Percentiles rank a stretch among this genome's conserved stretches.
These are phyloP conservation scores for Orthosia incerta DNA, from an alignment of 2,888 invertebrate genomes.

Conservation along the genomic window DNA sequence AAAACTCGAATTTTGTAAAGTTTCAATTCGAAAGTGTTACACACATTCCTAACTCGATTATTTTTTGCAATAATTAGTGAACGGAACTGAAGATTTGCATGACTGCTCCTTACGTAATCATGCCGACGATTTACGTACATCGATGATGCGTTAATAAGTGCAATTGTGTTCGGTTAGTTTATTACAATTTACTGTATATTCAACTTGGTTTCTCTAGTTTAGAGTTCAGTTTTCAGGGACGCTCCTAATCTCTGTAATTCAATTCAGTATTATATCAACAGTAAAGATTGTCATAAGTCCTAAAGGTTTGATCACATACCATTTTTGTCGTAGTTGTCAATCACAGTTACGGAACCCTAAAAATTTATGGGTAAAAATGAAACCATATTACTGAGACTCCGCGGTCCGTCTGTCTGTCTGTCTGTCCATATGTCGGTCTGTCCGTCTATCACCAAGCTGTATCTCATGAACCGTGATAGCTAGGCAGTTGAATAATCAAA, in stretches of 20 bases:
- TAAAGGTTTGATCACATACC: too few relatives aligned
- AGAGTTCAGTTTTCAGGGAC: not conserved
- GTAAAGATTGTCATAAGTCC: too few relatives aligned
- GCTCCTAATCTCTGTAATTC: not conserved
- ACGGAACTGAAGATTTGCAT: slow-evolving; percentile 47
- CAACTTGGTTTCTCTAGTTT: not conserved
- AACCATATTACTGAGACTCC: too few relatives aligned
- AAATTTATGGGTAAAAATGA: too few relatives aligned
- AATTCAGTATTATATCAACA: too few relatives aligned
- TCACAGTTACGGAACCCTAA: too few relatives aligned
- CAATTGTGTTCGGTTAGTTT: not conserved
- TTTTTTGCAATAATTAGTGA: slow-evolving; percentile 33
- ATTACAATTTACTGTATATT: not conserved
- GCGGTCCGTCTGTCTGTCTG: too few relatives aligned
- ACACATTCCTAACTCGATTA: slow-evolving; percentile 18
- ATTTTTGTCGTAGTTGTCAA: too few relatives aligned
- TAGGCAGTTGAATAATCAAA: too few relatives aligned
- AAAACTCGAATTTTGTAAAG: slow-evolving; percentile 5
- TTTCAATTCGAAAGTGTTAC: slow-evolving; percentile 52
- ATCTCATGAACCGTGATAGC: too few relatives aligned
- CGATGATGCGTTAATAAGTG: slow-evolving; percentile 8
- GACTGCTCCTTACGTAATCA: slow-evolving; percentile 43
- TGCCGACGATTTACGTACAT: slow-evolving; percentile 11
- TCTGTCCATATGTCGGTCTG: too few relatives aligned
- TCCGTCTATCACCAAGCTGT: too few relatives aligned